phyloP scores from a whole-genome alignment of 2,888 invertebrate species.

The Brachyopa scutellaris region DNA sequence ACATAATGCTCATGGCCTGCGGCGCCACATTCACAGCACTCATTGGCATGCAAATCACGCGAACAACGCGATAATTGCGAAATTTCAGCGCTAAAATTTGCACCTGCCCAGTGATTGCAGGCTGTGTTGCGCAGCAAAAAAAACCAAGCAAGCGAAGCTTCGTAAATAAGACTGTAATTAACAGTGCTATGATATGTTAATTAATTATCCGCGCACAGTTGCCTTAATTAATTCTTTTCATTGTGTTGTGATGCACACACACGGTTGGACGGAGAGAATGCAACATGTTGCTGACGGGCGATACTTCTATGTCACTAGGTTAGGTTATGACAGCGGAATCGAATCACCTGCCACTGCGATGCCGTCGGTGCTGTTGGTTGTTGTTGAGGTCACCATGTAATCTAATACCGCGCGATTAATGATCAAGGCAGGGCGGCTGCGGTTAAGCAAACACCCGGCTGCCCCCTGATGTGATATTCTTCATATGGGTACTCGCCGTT shows the following conservation, averaged over 20 bases:
- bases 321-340: constrained; percentile 60
- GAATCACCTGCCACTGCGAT: constrained; percentile 35
- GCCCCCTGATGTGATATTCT: not conserved
- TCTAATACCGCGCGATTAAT: constrained; percentile 40
- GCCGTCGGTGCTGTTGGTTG: too few relatives aligned
- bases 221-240: constrained; percentile 60
- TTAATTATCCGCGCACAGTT: constrained; percentile 69
- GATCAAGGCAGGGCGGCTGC: constrained; percentile 15
- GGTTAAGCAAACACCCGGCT: constrained; percentile 8
- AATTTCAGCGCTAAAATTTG: constrained; percentile 71
- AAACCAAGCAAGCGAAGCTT: constrained; percentile 47
- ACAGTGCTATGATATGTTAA: constrained; percentile 68
- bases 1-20: constrained; percentile 28
- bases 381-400: constrained; percentile 43
- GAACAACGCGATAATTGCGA: constrained; percentile 65
- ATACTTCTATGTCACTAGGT: constrained; percentile 63
- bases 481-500: too few relatives aligned
- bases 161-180: constrained; percentile 64
- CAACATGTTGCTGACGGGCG: constrained; percentile 38
- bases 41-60: constrained; percentile 65
- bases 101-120: constrained; percentile 71
- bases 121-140: not conserved
- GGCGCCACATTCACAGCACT: constrained; percentile 47
- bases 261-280: not conserved
- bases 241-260: constrained; percentile 9